Evolutionary conservation across 64 coral and sea anemone genomes (phyloP), one percentile per base, ranked within the genome.

Genomic region (Astreopora myriophthalma): DNA sequence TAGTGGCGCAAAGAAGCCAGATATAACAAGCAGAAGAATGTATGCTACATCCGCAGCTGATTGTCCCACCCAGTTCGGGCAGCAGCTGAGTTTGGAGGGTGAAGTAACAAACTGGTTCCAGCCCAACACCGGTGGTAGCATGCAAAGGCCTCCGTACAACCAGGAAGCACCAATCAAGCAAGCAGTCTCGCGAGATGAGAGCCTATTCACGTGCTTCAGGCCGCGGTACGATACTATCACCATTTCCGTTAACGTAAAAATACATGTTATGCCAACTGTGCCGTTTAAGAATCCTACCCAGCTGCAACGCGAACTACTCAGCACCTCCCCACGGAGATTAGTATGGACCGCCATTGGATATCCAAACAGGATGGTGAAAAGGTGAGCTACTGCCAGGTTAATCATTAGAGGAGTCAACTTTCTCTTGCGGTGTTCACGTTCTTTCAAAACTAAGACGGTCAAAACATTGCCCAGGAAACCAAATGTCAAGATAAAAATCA

Each of bases 241-340:
- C 62, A 95, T 61, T 34, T 68, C 88, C 17, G 94, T 71, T 13
- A 95, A 62, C 13, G 89, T 95, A 19, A 73, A 52, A 34, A 95
- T 92, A 1, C 73, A 86, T 8, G 94, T 69, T 64, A 95, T 92
- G 1, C 94, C 94, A 22, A 84, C 85, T 1, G 73, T 19, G 1
- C 94, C 94, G 27, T 95, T 92, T 6, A 95, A 25, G 60, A 95
- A 95, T 17, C 58, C 84, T 3, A 71, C 52, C 89, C 89, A 95
- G 1, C 37, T 79, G 73, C 94, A 95, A 20, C 46, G 66, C 30
- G 89, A 74, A 2, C 55, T 68, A 1, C 62, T 20, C 20, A 82
- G 46, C 16, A 44, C 14, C 10, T 61, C 24, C 0, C 94, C 65
- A 3, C 76, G 30, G 7, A 92, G 22, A 69, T 86, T 95, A 71